Percentiles rank a stretch among this genome's conserved stretches.
Conservation (phyloP, 2,113 vertebrate genomes). For the Syngnathus floridae region DNA sequence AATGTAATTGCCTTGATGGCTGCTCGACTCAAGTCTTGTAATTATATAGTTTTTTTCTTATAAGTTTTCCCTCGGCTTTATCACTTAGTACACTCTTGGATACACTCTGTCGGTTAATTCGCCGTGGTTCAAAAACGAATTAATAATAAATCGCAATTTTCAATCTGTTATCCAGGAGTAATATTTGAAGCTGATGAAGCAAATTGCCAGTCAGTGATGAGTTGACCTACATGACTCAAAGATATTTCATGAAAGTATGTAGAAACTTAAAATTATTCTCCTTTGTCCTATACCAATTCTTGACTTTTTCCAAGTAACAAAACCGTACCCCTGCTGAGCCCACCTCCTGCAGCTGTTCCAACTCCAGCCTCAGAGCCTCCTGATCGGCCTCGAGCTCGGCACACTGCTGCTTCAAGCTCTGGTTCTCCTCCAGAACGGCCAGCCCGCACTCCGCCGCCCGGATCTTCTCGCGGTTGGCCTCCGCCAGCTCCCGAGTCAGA, state of each 20-base stretch:
- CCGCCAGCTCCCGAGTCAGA: conserved; percentile 83
- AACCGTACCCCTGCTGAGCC: conserved; percentile 31
- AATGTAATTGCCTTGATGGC: too few relatives aligned
- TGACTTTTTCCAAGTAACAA: conserved; percentile 10
- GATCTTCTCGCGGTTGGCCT: conserved; percentile 93
- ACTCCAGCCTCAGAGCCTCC: conserved; percentile 84
- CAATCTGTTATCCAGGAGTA: background rate
- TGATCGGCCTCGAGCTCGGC: conserved; percentile 88
- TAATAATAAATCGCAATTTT: background rate
- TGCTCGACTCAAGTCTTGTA: too few relatives aligned
- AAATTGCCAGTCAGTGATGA: background rate
- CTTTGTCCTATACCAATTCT: background rate
- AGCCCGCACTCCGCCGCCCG: conserved; percentile 95
- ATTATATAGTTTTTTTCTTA: too few relatives aligned
- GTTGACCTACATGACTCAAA: background rate
- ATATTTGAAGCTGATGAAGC: background rate
- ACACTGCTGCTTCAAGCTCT: conserved; percentile 89
- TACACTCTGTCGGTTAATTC: too few relatives aligned
- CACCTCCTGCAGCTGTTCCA: conserved; percentile 94
- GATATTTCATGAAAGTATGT: background rate
- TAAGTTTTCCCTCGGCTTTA: too few relatives aligned
- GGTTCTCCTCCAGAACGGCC: conserved; percentile 94
- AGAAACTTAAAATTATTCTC: background rate
- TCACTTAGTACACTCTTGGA: too few relatives aligned
- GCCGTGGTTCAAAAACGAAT: too few relatives aligned